Evolutionary conservation across 1,140 invertebrate species (phyloP).

Genomic region (Pseudobourletiella spinata): DNA sequence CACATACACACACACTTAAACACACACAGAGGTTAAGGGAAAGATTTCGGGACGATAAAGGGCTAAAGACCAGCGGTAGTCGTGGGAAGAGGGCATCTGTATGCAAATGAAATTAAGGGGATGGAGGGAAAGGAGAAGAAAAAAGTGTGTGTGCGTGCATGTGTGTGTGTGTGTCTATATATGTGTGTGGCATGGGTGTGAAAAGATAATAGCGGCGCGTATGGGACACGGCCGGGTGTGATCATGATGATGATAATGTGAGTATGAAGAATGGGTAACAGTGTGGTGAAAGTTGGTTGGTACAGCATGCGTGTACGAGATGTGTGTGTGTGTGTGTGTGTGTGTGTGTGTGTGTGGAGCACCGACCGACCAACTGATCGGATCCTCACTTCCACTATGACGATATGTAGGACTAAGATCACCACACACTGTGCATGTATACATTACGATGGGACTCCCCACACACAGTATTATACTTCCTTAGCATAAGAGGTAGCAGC

Average conservation of each 20-base stretch:
- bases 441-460: too few species aligned
- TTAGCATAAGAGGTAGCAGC: slow-evolving; percentile 1
- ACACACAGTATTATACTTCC: too few species aligned
- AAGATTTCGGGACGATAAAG: background rate
- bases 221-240: background rate
- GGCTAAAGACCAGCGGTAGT: background rate
- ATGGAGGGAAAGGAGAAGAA: background rate
- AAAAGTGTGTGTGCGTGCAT: slow-evolving; percentile 1
- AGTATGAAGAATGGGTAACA: slow-evolving; percentile 1
- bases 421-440: too few species aligned
- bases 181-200: background rate
- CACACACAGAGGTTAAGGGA: background rate
- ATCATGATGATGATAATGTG: slow-evolving; percentile 14
- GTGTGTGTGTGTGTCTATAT: slow-evolving; percentile 1
- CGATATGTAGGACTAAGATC: background rate
- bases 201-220: background rate
- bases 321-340: background rate
- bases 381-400: background rate
- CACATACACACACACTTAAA: background rate
- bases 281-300: slow-evolving; percentile 15
- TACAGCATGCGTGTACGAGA: too few species aligned
- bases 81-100: background rate
- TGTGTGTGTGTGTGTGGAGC: too few species aligned
- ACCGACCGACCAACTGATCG: background rate
- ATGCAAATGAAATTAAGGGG: slow-evolving; percentile 12